Evolutionary conservation across 2,888 invertebrate species (phyloP).

Genomic region (Eulithis testata): DNA sequence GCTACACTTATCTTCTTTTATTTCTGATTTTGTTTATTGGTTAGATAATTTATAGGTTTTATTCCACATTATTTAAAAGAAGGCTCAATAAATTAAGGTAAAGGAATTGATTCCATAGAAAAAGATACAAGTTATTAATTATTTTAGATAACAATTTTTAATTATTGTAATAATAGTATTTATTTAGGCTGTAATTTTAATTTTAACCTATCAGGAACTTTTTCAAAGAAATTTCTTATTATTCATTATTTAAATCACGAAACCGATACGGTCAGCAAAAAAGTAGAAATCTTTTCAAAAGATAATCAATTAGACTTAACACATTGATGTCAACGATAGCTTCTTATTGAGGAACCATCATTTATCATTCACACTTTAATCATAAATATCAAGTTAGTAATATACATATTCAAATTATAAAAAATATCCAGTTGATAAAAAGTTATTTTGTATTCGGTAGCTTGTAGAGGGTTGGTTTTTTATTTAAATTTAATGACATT

Average conservation of each 20-base stretch:
- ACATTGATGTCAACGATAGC: slow-evolving; percentile 61
- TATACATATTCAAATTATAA: slow-evolving; percentile 56
- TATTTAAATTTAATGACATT: slow-evolving; percentile 45
- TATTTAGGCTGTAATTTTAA: not conserved
- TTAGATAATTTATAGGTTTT: slow-evolving; percentile 33
- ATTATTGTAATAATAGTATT: no score
- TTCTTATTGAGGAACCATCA: slow-evolving; percentile 47
- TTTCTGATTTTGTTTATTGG: slow-evolving; percentile 43
- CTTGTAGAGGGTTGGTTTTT: slow-evolving; percentile 42
- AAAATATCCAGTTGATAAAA: slow-evolving; percentile 47
- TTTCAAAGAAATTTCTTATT: slow-evolving; percentile 19
- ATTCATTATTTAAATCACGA: slow-evolving; percentile 44
- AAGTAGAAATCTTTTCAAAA: slow-evolving; percentile 51
- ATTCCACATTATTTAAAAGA: not conserved
- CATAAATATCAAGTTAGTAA: slow-evolving; percentile 50
- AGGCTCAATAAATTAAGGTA: not conserved
- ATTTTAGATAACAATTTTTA: no score
- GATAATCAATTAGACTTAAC: slow-evolving; percentile 69
- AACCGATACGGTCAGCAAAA: slow-evolving; percentile 36
- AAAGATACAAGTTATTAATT: no score
- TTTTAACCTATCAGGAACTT: slow-evolving; percentile 11
- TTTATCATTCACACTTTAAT: slow-evolving; percentile 61
- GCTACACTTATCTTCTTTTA: slow-evolving; percentile 52
- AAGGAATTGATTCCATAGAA: not conserved
- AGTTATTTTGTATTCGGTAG: slow-evolving; percentile 31